Percentiles rank a stretch among this genome's conserved stretches.
Evolutionary conservation across 2,113 vertebrate genomes (phyloP).

Genomic region (Thalassoma bifasciatum): DNA sequence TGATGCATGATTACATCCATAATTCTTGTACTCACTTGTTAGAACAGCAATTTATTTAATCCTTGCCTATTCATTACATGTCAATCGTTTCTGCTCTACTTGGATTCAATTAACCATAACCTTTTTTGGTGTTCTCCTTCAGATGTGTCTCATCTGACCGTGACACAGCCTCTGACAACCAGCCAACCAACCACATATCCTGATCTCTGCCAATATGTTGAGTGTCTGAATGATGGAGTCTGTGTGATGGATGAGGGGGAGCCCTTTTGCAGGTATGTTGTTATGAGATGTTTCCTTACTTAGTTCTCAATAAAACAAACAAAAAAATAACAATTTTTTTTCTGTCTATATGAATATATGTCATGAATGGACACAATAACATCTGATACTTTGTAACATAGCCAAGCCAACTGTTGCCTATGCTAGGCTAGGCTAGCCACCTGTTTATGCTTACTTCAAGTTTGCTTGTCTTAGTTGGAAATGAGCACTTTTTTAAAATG

Average conservation of each 20-base stretch:
- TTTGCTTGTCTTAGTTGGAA: background rate
- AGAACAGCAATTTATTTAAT: slow-evolving; percentile 6
- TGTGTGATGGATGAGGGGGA: slow-evolving; percentile 69
- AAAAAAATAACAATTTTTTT: no score
- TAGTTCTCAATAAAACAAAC: no score
- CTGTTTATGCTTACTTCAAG: background rate
- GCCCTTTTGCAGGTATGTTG: slow-evolving; percentile 86
- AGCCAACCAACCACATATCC: background rate
- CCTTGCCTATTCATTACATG: background rate
- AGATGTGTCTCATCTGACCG: slow-evolving; percentile 89
- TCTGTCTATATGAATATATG: no score
- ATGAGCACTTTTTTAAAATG: background rate
- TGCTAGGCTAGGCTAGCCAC: background rate
- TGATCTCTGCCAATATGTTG: slow-evolving; percentile 67
- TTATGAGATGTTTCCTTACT: no score
- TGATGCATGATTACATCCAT: slow-evolving; percentile 8
- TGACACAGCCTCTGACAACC: slow-evolving; percentile 63
- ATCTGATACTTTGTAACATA: no score
- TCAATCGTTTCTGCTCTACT: background rate
- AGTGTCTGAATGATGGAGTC: slow-evolving; percentile 87
- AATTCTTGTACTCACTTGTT: background rate
- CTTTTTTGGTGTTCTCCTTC: slow-evolving; percentile 27
- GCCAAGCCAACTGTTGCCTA: no score
- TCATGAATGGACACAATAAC: no score
- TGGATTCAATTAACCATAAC: background rate